These are phyloP conservation scores for Pimephales promelas DNA, from an alignment of 2,113 vertebrate genomes.

Conservation along the genomic window DNA sequence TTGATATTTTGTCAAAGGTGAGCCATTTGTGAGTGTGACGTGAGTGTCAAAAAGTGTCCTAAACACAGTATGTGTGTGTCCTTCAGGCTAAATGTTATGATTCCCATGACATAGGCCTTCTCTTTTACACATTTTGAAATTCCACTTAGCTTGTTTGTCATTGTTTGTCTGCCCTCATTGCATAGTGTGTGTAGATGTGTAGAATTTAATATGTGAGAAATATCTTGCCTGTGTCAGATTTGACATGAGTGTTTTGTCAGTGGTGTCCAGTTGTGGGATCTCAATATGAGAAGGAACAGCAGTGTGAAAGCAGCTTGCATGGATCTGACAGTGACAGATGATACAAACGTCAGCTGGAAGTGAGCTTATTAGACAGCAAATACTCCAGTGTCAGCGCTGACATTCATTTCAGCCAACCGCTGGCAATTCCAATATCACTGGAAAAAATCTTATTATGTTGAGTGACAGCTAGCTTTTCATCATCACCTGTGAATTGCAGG, in stretches of 20 bases:
- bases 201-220: not conserved
- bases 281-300: slow-evolving; percentile 25
- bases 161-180: not conserved
- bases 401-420: slow-evolving; percentile 25
- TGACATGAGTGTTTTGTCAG: slow-evolving; percentile 13
- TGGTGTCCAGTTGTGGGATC: slow-evolving; percentile 12
- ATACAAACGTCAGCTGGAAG: slow-evolving; percentile 37
- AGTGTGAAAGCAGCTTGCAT: slow-evolving; percentile 9
- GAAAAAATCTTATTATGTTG: slow-evolving; percentile 26
- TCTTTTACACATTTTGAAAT: not conserved
- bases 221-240: slow-evolving; percentile 6
- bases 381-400: slow-evolving; percentile 22
- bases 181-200: too few relatives aligned
- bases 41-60: not conserved
- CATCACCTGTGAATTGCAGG: not conserved
- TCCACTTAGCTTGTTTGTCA: not conserved
- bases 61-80: not conserved
- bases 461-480: slow-evolving; percentile 9
- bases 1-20: not conserved
- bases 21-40: not conserved
- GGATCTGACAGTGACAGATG: slow-evolving; percentile 28
- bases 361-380: slow-evolving; percentile 36
- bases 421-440: slow-evolving; percentile 25
- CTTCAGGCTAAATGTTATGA: not conserved
- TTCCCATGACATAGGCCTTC: not conserved